A percentile compares a stretch with the other conserved stretches of the same genome.
Evolutionary conservation across 1,140 invertebrate species (phyloP).

Genomic region (Leptinotarsa undecemlineata): DNA sequence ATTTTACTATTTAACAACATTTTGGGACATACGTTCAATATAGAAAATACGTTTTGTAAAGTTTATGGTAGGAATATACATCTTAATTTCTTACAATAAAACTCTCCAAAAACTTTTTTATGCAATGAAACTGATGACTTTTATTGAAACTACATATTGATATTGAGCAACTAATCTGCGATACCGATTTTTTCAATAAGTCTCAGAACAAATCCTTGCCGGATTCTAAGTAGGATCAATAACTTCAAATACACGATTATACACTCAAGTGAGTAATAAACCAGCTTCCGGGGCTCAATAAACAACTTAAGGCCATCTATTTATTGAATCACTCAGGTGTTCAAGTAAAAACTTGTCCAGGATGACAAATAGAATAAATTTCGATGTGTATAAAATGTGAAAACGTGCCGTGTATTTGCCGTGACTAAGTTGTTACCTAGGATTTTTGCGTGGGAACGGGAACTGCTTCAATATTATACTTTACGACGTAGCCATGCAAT

Average conservation of each 20-base stretch:
- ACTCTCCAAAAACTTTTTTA: no score
- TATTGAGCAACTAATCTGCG: no score
- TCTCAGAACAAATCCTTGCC: no score
- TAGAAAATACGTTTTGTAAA: no score
- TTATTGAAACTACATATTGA: no score
- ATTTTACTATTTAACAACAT: no score
- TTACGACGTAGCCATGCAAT: background rate
- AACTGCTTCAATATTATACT: slow-evolving; percentile 3
- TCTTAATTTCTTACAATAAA: no score
- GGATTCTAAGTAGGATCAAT: no score
- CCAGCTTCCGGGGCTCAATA: background rate
- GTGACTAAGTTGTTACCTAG: slow-evolving; percentile 7
- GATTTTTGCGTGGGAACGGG: slow-evolving; percentile 7
- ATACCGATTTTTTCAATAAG: no score
- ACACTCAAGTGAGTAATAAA: background rate
- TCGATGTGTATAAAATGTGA: background rate
- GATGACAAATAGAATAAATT: slow-evolving; percentile 6
- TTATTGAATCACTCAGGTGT: background rate
- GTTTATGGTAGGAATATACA: no score
- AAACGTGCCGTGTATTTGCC: background rate
- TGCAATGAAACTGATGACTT: no score
- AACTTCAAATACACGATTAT: background rate
- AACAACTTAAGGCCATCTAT: slow-evolving; percentile 1
- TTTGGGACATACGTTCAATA: no score
- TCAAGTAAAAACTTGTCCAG: background rate